Conservation (phyloP, 2,113 vertebrate genomes). For the Ardeotis arabs region DNA sequence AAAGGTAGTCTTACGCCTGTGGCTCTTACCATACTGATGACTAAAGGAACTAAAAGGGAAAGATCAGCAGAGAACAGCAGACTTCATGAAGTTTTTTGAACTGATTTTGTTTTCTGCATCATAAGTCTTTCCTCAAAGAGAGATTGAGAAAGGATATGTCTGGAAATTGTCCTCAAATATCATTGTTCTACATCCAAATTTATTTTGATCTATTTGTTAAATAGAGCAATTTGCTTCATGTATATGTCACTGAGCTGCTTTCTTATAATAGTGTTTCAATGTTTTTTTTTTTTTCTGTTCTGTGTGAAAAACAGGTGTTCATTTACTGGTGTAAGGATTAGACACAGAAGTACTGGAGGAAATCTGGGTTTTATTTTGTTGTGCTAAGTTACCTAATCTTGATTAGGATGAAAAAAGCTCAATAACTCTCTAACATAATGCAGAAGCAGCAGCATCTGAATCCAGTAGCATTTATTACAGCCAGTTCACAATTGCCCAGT, state of each 20-base stretch:
- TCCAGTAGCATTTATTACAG: not conserved
- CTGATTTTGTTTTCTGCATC: not conserved
- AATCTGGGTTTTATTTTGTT: not conserved
- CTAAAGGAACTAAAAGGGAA: not conserved
- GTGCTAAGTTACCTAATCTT: not conserved
- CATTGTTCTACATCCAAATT: not conserved
- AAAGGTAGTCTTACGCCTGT: not conserved
- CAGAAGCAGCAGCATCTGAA: not conserved
- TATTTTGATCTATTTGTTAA: not conserved
- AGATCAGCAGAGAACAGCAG: not conserved
- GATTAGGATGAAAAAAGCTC: not conserved
- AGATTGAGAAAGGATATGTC: not conserved
- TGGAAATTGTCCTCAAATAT: not conserved
- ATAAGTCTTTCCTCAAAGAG: not conserved
- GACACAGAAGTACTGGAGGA: not conserved
- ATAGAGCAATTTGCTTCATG: not conserved
- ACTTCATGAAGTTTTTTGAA: not conserved
- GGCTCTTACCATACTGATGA: not conserved
- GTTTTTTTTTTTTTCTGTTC: not conserved
- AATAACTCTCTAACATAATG: not conserved
- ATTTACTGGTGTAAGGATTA: not conserved
- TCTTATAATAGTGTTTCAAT: not conserved
- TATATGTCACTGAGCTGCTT: not conserved
- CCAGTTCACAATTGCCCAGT: not conserved
- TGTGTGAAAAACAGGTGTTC: not conserved